Conservation (phyloP, 2,797 vertebrate genomes). For the Synanceia verrucosa region DNA sequence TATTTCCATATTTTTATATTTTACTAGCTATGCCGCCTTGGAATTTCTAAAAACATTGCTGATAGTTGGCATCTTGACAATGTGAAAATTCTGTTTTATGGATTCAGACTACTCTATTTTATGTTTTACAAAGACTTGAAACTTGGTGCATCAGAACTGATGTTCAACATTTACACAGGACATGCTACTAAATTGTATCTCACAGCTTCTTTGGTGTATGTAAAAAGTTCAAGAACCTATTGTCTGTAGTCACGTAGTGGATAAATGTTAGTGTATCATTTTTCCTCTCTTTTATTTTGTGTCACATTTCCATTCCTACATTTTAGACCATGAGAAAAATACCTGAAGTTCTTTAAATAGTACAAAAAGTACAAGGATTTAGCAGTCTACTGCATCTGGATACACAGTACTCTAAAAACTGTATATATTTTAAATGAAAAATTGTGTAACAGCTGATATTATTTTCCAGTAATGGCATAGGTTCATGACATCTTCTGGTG, state of each 20-base stretch:
- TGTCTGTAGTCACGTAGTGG: not conserved
- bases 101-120: not conserved
- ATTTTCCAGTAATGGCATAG: too few relatives aligned
- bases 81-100: not conserved
- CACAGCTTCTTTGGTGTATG: constrained; percentile 42
- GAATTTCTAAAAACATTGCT: not conserved
- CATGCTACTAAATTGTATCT: not conserved
- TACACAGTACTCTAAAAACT: too few relatives aligned
- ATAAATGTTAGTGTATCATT: not conserved
- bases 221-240: constrained; percentile 10
- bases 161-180: not conserved
- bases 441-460: too few relatives aligned
- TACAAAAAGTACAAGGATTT: not conserved
- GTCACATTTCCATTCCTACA: not conserved
- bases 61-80: not conserved
- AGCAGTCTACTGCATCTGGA: too few relatives aligned
- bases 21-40: not conserved
- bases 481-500: too few relatives aligned
- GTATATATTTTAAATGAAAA: too few relatives aligned
- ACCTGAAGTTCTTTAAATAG: not conserved
- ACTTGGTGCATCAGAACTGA: not conserved
- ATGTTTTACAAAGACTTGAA: constrained; percentile 1
- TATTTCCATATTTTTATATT: too few relatives aligned
- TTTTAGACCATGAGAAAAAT: constrained; percentile 3
- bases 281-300: not conserved